Conservation (phyloP, 2,797 vertebrate genomes). For the Pyrocephalus nanus region DNA sequence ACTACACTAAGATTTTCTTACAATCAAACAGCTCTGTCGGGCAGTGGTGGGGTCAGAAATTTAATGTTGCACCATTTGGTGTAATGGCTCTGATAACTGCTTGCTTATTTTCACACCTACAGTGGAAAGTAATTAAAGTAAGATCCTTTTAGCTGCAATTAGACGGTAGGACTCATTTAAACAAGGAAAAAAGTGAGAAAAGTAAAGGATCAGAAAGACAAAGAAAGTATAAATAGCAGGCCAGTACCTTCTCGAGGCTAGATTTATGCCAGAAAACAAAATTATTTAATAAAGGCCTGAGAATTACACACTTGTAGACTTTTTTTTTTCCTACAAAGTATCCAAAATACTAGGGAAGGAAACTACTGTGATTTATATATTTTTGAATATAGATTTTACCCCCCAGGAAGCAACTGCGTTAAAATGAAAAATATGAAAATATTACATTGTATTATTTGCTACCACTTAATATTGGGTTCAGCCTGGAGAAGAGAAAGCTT, state of each 20-base stretch:
- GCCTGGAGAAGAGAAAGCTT: not conserved
- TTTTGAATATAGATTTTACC: not conserved
- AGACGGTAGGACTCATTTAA: conserved; percentile 4
- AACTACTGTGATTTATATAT: not conserved
- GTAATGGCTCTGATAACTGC: not conserved
- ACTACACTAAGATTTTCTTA: not conserved
- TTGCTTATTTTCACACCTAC: conserved; percentile 43
- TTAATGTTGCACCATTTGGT: not conserved
- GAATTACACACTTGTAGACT: not conserved
- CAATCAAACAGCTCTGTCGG: not conserved
- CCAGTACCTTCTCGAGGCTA: not conserved
- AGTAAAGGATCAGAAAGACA: not conserved
- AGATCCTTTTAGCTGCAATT: conserved; percentile 34
- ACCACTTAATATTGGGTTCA: not conserved
- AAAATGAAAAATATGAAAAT: not conserved
- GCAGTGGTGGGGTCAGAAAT: not conserved
- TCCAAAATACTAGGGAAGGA: not conserved
- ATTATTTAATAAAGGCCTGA: not conserved
- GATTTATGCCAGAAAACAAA: not conserved
- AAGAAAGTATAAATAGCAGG: not conserved
- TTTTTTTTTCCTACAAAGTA: not conserved
- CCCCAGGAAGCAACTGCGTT: not conserved
- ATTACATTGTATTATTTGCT: not conserved
- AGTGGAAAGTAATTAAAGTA: conserved; percentile 49
- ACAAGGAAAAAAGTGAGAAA: not conserved